Evolutionary conservation across 2,888 invertebrate genomes (phyloP).

Genomic region (Lottia scabra): DNA sequence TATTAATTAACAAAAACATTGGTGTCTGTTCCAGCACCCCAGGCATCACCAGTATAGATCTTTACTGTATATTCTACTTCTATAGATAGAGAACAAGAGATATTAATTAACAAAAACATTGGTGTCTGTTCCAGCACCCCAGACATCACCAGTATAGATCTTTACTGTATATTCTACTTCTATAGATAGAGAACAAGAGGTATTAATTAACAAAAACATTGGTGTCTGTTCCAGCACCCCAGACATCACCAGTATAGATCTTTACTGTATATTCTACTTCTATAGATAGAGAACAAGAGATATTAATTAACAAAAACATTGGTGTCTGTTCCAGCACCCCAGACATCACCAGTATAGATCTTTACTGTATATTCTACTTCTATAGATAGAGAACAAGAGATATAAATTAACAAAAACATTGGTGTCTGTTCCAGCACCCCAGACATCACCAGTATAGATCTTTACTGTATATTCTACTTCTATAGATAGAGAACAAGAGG

Average conservation of each 20-base stretch:
- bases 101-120: constrained; percentile 65
- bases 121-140: constrained; percentile 67
- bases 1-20: constrained; percentile 65
- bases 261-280: constrained; percentile 64
- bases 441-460: constrained; percentile 65
- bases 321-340: constrained; percentile 67
- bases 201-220: constrained; percentile 65
- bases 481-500: constrained; percentile 46
- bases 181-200: constrained; percentile 46
- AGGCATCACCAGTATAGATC: constrained; percentile 65
- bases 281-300: constrained; percentile 46
- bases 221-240: constrained; percentile 67
- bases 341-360: constrained; percentile 65
- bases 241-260: constrained; percentile 65
- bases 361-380: constrained; percentile 64
- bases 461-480: constrained; percentile 64
- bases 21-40: constrained; percentile 67
- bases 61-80: constrained; percentile 64
- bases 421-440: constrained; percentile 67
- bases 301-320: constrained; percentile 65
- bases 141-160: constrained; percentile 65
- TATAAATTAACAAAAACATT: constrained; percentile 65
- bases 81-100: constrained; percentile 46
- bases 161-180: constrained; percentile 64
- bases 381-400: constrained; percentile 46